Evolutionary conservation across 1,140 invertebrate genomes (phyloP), one percentile per base, ranked within the genome.

Genomic region (Glossosoma conforme): DNA sequence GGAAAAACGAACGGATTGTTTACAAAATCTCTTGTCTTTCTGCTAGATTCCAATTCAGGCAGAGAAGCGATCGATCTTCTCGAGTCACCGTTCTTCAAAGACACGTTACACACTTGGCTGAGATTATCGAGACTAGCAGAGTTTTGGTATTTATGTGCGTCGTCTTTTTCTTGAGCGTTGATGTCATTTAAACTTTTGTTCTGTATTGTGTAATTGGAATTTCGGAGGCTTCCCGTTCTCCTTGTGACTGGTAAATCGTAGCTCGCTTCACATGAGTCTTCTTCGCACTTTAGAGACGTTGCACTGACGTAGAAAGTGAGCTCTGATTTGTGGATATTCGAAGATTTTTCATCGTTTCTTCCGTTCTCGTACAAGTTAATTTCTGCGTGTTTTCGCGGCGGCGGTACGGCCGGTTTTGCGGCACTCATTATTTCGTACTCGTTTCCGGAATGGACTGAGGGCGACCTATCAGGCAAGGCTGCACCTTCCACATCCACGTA

Each of bases 31-130:
- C 38, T 52, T 2, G 38, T 13, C 36, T 57, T 57, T 28, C 35
- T 57, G 17, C 44, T 45, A n/a, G 45, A 49, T 6, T 52, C 50
- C 33, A 48, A 41, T 36, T 57, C 55, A 2, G 55, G 55, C 14
- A 57, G 42, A 13, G 55, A 57, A 2, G 55, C 14, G n/a, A 57
- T 48, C 1, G 55, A 57, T 21, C 50, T 32, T 32, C 54, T 58
- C 2, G 51, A 54, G 5, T 51, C 52, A 9, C 36, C 46, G 30
- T 58, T 51, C 38, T 58, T 54, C 36, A 58, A 14, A 5, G 56
- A 58, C n/a, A 50, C 21, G 18, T 58, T 58, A 40, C 56, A 58
- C 3, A 58, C 51, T 43, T 58, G 56, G 28, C 56, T 58, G 38
- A 58, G 28, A 30, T 58, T 58, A 43, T 58, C 56, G 13, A 58